These are phyloP conservation scores for Siphamia tubifer DNA, from an alignment of 2,113 vertebrate genomes.

Conservation along the genomic window DNA sequence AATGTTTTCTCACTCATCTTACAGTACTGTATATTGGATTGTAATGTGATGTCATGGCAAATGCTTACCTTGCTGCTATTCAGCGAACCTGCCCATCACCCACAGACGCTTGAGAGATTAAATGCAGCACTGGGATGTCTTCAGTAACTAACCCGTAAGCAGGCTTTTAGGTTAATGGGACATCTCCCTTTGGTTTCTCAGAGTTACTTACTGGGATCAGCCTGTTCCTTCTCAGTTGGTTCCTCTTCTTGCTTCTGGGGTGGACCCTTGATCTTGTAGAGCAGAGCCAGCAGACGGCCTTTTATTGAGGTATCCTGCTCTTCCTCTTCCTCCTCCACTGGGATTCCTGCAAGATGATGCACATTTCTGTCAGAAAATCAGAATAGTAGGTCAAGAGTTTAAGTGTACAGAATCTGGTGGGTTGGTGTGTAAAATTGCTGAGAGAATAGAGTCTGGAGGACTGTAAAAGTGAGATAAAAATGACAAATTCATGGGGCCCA, in stretches of 20 bases:
- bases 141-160: neutral
- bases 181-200: neutral
- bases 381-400: neutral
- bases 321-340: conserved; percentile 89
- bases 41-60: neutral
- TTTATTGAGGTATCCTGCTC: conserved; percentile 89
- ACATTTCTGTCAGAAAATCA: neutral
- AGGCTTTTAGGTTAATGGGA: neutral
- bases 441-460: too few relatives aligned
- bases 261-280: conserved; percentile 92
- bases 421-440: too few relatives aligned
- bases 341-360: conserved; percentile 83
- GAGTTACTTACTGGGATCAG: conserved; percentile 86
- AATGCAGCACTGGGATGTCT: neutral
- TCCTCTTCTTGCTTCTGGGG: conserved; percentile 85
- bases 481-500: too few relatives aligned
- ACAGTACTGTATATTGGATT: neutral
- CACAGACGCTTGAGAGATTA: neutral
- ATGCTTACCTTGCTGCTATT: neutral
- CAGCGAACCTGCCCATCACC: neutral
- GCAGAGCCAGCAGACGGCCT: conserved; percentile 86
- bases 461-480: too few relatives aligned
- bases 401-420: neutral
- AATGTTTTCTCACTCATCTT: too few relatives aligned
- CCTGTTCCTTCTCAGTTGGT: conserved; percentile 83